Base-by-base conservation (phyloP, 2,888 invertebrate genomes). In the Rotaria sp. region DNA sequence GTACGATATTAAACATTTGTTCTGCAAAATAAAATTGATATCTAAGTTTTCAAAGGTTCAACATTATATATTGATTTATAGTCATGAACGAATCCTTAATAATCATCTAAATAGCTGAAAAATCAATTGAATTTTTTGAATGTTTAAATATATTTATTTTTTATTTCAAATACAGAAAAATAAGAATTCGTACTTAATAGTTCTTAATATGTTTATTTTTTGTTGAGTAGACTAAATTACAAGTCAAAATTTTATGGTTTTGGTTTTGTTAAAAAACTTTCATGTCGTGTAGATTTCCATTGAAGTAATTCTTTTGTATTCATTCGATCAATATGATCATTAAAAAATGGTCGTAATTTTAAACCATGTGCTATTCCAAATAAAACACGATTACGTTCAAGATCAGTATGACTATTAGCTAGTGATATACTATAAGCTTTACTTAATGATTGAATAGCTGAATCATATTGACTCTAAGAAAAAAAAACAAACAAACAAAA, bases 1-100 rank as follows among this genome's bases (percentile, higher is more conserved):
- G 13, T 85, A 87, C 30, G 85, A 85, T 35, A 67, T 86, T 26
- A 84, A 86, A 88, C 88, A 88, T 67, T 57, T 74, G 87, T 87
- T 8, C 8, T 5, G 8, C 41, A 41, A 41, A 41, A 41, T 5
- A 41, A 3, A 41, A 41, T 5, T 41, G 3, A 41, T 41, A 5
- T 41, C 41, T 8, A 41, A 41, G 41, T 8, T 59, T 74, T 35
- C 21, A 15, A 18, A 74, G 74, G 5, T 7, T n/a, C 4, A n/a
- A 74, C 38, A 35, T 74, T n/a, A 35, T 21, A 74, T 38, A 11
- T 74, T 74, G 38, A 30, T n/a, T 5, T 10, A 24, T 8, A 24
- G 75, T 41, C 41, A 75, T 3, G 41, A 75, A 24, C 10, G 48
- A 48, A 48, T 11, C 48, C 1, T 48, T 48, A 15, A 15, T 48